Evolutionary conservation across 2,797 vertebrate genomes (phyloP), one percentile per base, ranked within the genome.

Genomic region (Cephalopachus bancanus): DNA sequence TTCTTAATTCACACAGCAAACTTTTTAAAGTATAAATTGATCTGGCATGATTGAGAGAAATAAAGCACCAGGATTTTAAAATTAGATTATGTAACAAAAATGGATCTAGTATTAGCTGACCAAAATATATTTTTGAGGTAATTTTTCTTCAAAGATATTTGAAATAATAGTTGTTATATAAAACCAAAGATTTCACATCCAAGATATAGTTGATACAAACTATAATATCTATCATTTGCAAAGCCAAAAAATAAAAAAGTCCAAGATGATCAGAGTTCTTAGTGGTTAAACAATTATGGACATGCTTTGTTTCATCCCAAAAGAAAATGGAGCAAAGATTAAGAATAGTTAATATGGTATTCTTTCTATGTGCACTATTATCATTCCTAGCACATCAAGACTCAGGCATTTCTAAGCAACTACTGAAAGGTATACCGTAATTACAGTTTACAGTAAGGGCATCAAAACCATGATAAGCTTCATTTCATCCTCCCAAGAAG

Each of bases 1-100:
- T 92, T 94, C 85, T 93, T 95, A 95, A 96, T 93, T 91, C 91
- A 78, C 84, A 49, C 53, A 71, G 92, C 37, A 96, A 97, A 94
- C 84, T 97, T 97, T 94, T 75, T 15, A 96, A 97, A 97, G 65
- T 86, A 11, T 79, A 94, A 92, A 83, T 75, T 49, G 7, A 11
- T 69, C 74, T 65, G 85, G 96, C 33, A 60, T 96, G 84, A 93
- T 80, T 19, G 71, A 83, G 83, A 95, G 55, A 94, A 93, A 96
- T 76, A 96, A 78, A 85, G 84, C 69, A 67, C n/a, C 30, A 65
- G 62, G 71, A 67, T 91, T 84, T 93, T 20, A 10, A 79, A 95
- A 94, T 67, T 22, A 96, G 60, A 93, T 90, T 81, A 83, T 7
- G 24, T 28, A 83, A 80, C 16, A 30, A 69, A 94, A 95, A 87